Conservation (phyloP, 2,113 vertebrate genomes). For the Calypte anna region DNA sequence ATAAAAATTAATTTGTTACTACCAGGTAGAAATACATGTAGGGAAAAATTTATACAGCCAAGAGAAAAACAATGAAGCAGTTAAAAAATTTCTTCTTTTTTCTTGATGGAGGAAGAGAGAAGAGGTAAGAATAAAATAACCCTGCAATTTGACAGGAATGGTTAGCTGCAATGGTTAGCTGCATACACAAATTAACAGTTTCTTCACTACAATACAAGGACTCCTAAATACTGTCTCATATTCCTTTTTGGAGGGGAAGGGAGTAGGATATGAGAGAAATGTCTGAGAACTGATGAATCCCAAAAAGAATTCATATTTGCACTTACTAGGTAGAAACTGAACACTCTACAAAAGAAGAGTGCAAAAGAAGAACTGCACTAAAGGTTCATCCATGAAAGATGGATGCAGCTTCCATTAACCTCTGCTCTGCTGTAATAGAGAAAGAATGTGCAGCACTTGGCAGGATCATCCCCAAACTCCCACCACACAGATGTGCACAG, state of each 20-base stretch:
- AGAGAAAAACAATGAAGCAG: neutral
- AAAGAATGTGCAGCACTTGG: neutral
- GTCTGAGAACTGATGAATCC: neutral
- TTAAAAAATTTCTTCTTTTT: neutral
- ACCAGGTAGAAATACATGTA: neutral
- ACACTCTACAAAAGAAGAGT: neutral
- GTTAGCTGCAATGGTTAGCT: neutral
- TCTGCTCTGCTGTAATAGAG: neutral
- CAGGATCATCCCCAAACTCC: neutral
- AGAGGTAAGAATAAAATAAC: neutral
- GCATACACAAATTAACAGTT: neutral
- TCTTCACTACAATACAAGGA: neutral
- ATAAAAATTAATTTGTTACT: neutral
- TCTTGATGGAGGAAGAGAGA: neutral
- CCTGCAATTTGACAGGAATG: neutral
- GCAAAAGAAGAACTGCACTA: neutral
- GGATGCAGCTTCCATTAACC: neutral
- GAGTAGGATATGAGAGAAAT: neutral
- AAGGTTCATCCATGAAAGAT: fast-evolving
- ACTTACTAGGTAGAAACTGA: neutral
- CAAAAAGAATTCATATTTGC: fast-evolving
- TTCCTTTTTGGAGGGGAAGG: neutral
- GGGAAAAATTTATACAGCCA: neutral
- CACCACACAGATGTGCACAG: no score
- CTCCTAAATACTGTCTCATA: neutral